Base-by-base conservation (phyloP, 1,140 invertebrate genomes). In the Drosophila repleta region DNA sequence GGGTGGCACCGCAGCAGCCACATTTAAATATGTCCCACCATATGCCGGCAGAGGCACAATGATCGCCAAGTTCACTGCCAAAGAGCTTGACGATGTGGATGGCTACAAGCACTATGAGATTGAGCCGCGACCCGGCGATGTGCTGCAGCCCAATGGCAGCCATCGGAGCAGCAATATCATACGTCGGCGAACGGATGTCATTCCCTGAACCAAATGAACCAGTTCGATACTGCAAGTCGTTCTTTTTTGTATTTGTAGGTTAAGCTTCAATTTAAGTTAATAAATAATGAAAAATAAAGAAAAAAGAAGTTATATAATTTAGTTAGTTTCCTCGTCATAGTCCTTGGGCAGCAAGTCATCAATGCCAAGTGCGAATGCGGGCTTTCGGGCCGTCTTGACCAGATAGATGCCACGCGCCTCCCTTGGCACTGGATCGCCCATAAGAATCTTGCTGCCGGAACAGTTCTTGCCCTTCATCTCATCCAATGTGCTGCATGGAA, bases 61-160 rank as follows among this genome's bases (percentile, higher is more conserved):
- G 65, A 94, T 95, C 26, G 96, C 95, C 0, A 97, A 97, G 88
- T 98, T 98, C 90, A 93, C 93, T 45, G 96, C 95, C 4, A 96
- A 95, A 66, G 96, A 97, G 90, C 92, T 98, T 45, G 94, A 95
- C 41, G 97, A 97, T 88, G 96, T 97, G 1, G 96, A 97, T 83
- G 97, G 97, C 7, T 97, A 95, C 91, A 82, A 94, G 13, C 94
- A 94, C 48, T 94, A 94, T 49, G 93, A 93, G 88, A 93, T 94
- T 32, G 91, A 92, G 67, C 91, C 92, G 1, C 80, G 91, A 20
- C 91, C 91, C 0, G 82, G 77, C 13, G 91, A 92, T 58, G 24
- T 91, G 18, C 60, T 92, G 6, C 91, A 76, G n/a, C 77, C 76
- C 13, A 79, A 77, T 24, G 73, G 21, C n/a, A 82, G 71, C 56